Percentiles rank a stretch among this genome's conserved stretches.
These are phyloP conservation scores for Erebia ligea DNA, from an alignment of 2,888 invertebrate species.

Conservation along the genomic window DNA sequence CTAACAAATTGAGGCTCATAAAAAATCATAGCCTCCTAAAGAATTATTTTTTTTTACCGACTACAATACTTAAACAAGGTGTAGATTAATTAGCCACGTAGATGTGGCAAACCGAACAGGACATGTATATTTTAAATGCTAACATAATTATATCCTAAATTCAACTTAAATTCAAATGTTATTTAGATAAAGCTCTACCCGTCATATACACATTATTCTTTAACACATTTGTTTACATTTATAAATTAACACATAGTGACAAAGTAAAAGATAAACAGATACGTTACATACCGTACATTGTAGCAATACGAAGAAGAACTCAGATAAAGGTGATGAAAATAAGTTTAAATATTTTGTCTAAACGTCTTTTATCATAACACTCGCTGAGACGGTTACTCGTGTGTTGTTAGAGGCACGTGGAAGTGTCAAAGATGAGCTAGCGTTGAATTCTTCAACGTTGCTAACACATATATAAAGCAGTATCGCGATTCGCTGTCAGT, in stretches of 20 bases:
- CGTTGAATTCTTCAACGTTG: not conserved
- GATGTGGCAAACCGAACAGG: not conserved
- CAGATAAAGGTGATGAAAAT: not conserved
- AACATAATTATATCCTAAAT: not conserved
- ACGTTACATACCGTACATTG: not conserved
- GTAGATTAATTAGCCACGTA: not conserved
- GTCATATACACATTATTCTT: not conserved
- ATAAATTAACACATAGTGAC: constrained; percentile 3
- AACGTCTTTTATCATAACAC: not conserved
- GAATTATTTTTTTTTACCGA: not conserved
- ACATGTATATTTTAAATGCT: not conserved
- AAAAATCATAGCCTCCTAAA: not conserved
- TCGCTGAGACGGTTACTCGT: not conserved
- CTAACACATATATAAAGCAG: constrained; percentile 3
- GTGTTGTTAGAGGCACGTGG: constrained; percentile 7
- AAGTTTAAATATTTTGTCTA: constrained; percentile 7
- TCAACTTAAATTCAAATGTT: not conserved
- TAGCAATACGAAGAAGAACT: not conserved
- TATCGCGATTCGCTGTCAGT: not conserved
- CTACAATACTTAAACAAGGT: not conserved
- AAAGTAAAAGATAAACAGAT: constrained; percentile 5
- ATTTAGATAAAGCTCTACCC: not conserved
- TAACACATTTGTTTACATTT: not conserved
- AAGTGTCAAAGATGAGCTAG: not conserved
- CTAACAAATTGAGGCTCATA: not conserved